Conservation (phyloP, 2,888 invertebrate species). For the Coelogynopora nodosa region DNA sequence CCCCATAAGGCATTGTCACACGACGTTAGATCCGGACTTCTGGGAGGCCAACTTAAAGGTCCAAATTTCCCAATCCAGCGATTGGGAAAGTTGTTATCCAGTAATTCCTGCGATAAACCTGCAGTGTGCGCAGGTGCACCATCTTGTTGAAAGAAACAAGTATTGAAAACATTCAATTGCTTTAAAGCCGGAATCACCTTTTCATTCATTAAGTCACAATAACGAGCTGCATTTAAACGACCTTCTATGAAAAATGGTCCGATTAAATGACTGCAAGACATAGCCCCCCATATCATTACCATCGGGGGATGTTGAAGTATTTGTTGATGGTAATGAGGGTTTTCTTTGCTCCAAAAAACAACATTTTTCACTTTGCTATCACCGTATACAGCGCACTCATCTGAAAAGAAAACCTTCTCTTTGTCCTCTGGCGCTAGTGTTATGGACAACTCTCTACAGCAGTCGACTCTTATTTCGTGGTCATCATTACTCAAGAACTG, state of each 20-base stretch:
- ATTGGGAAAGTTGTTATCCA: neutral
- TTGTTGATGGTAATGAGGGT: constrained; percentile 35
- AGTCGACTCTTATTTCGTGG: constrained; percentile 20
- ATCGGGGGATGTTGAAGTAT: constrained; percentile 29
- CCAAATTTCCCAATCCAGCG: constrained; percentile 9
- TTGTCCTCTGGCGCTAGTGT: constrained; percentile 25
- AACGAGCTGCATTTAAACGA: constrained; percentile 10
- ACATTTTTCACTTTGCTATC: constrained; percentile 21
- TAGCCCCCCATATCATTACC: constrained; percentile 34
- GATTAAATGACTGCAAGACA: constrained; percentile 25
- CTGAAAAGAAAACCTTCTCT: constrained; percentile 33
- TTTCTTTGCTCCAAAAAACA: constrained; percentile 36
- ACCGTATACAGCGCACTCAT: constrained; percentile 31
- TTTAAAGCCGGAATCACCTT: constrained; percentile 29
- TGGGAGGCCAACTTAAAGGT: neutral
- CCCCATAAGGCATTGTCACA: constrained; percentile 31
- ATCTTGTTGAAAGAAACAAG: constrained; percentile 10
- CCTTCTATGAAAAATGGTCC: constrained; percentile 29
- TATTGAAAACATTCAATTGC: constrained; percentile 32
- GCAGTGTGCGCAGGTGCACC: constrained; percentile 35
- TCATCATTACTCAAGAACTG: constrained; percentile 29
- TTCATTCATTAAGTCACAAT: constrained; percentile 29
- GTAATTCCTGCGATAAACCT: neutral
- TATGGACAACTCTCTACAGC: constrained; percentile 20
- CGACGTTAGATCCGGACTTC: neutral